Evolutionary conservation across 2,888 invertebrate genomes (phyloP), one percentile per base, ranked within the genome.

Genomic region (Drosophila antonietae): DNA sequence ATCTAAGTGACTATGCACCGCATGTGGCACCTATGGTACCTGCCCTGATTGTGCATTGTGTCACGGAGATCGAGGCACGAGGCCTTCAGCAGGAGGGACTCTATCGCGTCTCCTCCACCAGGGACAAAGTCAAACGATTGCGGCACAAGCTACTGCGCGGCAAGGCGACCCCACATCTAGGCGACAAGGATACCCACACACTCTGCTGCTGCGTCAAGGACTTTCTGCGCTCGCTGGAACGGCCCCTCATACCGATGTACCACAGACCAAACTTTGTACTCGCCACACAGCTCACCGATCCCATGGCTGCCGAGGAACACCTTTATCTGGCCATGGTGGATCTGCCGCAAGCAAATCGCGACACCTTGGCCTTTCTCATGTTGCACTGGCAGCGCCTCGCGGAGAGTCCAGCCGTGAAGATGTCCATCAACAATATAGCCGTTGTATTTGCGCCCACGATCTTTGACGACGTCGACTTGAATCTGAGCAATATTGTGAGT

Each of bases 361-460:
- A 84, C n/a, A 84, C 84, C 1, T 28, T 84, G 57, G 88, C 84
- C 8, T 84, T 77, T 47, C 82, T 84, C 3, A 81, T 84, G 71
- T 77, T 89, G 4, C 84, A 84, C 58, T 84, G 88, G 89, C 88
- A 84, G n/a, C 81, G 84, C 10, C 73, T 84, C 43, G 84, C 84
- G 0, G 70, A 81, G 8, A 81, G 85, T 56, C 89, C 84, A 2
- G 46, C 62, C 4, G 82, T 73, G 1, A 79, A 82, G 57, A 84
- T 84, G 84, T 72, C 84, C 8, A 57, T 77, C 12, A 78, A 53
- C 18, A 84, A 84, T 7, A 79, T 84, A 4, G 88, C 84, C 7
- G 77, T 84, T 5, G 68, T 89, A 2, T 87, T 89, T 39, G 88
- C 84, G 0, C 84, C 84, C 23, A 89, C 89, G 0, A 53, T 84